These are phyloP conservation scores for Hololepta plana DNA, from an alignment of 2,888 invertebrate genomes.

Conservation along the genomic window DNA sequence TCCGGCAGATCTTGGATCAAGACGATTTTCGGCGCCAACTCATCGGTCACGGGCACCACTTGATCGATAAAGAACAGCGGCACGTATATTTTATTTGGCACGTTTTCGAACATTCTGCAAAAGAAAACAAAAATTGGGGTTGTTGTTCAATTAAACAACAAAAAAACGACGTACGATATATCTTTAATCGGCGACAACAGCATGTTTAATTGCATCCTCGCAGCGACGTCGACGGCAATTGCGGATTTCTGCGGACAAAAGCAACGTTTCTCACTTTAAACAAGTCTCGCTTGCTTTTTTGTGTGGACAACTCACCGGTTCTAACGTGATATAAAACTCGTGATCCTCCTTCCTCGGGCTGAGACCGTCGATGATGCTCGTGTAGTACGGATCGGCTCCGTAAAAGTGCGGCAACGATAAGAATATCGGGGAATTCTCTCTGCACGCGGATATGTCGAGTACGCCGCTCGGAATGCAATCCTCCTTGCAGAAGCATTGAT, in stretches of 20 bases:
- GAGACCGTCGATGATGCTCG: constrained; percentile 47
- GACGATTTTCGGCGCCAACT: constrained; percentile 9
- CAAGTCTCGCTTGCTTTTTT: neutral
- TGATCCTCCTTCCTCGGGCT: constrained; percentile 48
- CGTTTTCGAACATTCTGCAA: constrained; percentile 7
- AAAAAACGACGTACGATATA: constrained; percentile 31
- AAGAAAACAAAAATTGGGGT: constrained; percentile 1
- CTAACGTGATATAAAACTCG: constrained; percentile 56
- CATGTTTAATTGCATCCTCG: constrained; percentile 66
- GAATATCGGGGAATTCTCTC: constrained; percentile 66
- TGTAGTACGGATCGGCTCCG: constrained; percentile 50
- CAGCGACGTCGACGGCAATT: constrained; percentile 57
- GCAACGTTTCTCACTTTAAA: neutral
- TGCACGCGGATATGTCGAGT: constrained; percentile 61
- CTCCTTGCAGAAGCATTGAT: constrained; percentile 54
- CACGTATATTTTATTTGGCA: constrained; percentile 7
- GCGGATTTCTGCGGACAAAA: constrained; percentile 43
- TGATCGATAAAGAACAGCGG: constrained; percentile 12
- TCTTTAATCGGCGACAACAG: constrained; percentile 43
- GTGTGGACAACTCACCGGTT: constrained; percentile 39
- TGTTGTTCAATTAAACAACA: neutral
- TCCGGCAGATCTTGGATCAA: constrained; percentile 11
- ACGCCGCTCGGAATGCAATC: constrained; percentile 54
- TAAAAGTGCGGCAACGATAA: constrained; percentile 74
- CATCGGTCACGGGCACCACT: constrained; percentile 9